phyloP scores from a whole-genome alignment of 2,888 invertebrate genomes.

The Ectobius pallidus region DNA sequence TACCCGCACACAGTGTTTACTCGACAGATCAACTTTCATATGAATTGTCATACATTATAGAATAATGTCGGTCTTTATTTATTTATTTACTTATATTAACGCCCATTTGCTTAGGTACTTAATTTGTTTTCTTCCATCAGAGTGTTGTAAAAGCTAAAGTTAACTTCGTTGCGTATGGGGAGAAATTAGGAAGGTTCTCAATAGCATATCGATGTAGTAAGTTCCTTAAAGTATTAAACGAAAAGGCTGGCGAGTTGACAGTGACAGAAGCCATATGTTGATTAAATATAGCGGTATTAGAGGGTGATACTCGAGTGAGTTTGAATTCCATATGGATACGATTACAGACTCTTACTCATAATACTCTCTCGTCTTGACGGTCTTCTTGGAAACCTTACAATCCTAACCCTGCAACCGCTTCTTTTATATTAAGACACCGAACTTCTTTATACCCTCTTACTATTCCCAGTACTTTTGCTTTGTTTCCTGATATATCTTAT shows the following conservation, averaged over 20 bases:
- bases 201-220: neutral
- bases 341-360: conserved; percentile 29
- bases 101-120: too few relatives aligned
- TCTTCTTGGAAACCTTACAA: conserved; percentile 17
- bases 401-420: neutral
- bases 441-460: neutral
- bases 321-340: conserved; percentile 28
- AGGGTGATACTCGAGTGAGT: conserved; percentile 16
- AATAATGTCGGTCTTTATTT: too few relatives aligned
- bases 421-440: neutral
- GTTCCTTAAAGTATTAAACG: conserved; percentile 10
- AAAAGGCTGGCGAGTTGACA: too few relatives aligned
- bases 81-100: too few relatives aligned
- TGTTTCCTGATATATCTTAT: too few relatives aligned
- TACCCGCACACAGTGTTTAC: too few relatives aligned
- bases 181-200: too few relatives aligned
- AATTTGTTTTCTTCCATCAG: too few relatives aligned
- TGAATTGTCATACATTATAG: too few relatives aligned
- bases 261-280: conserved; percentile 35
- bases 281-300: conserved; percentile 32
- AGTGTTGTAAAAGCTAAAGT: too few relatives aligned
- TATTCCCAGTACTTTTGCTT: neutral
- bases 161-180: too few relatives aligned
- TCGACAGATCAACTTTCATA: too few relatives aligned
- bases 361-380: neutral